A percentile compares a stretch with the other conserved stretches of the same genome.
Conservation (phyloP, 2,888 invertebrate species). For the Parasteatoda lunata region DNA sequence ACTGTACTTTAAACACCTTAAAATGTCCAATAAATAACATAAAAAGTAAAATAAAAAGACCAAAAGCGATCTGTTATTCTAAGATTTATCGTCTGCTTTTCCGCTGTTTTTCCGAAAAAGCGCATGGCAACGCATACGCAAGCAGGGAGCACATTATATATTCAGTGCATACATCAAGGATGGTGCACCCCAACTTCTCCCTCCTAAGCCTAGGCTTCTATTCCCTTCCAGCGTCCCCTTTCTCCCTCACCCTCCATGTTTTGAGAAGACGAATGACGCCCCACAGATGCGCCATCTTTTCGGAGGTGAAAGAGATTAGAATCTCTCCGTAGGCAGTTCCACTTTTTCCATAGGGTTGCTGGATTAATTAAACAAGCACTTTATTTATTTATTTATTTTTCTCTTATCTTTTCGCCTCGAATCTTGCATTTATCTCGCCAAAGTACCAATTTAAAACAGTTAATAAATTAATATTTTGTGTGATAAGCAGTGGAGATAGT, state of each 20-base stretch:
- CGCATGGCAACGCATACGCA: slow-evolving; percentile 56
- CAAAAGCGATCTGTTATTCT: slow-evolving; percentile 42
- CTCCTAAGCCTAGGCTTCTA: neutral
- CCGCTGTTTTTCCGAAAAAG: slow-evolving; percentile 14
- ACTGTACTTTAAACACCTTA: slow-evolving; percentile 62
- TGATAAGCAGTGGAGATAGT: neutral
- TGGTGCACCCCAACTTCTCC: slow-evolving; percentile 11
- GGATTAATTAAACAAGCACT: slow-evolving; percentile 50
- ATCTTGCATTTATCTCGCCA: neutral
- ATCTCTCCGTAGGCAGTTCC: slow-evolving; percentile 36
- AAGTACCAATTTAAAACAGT: neutral
- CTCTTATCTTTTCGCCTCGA: neutral
- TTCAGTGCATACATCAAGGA: slow-evolving; percentile 61
- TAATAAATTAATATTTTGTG: neutral
- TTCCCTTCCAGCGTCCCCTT: neutral
- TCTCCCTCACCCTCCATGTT: neutral
- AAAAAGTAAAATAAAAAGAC: slow-evolving; percentile 11
- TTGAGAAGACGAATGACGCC: slow-evolving; percentile 48
- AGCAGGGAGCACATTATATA: slow-evolving; percentile 64
- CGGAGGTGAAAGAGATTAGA: slow-evolving; percentile 53
- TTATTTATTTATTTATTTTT: slow-evolving; percentile 1
- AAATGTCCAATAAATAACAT: slow-evolving; percentile 51
- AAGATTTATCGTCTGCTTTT: slow-evolving; percentile 56
- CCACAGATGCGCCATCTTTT: slow-evolving; percentile 60
- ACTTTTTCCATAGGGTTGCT: slow-evolving; percentile 33